Evolutionary conservation across 2,113 vertebrate genomes (phyloP), one percentile per base, ranked within the genome.

Genomic region (Trachemys scripta): DNA sequence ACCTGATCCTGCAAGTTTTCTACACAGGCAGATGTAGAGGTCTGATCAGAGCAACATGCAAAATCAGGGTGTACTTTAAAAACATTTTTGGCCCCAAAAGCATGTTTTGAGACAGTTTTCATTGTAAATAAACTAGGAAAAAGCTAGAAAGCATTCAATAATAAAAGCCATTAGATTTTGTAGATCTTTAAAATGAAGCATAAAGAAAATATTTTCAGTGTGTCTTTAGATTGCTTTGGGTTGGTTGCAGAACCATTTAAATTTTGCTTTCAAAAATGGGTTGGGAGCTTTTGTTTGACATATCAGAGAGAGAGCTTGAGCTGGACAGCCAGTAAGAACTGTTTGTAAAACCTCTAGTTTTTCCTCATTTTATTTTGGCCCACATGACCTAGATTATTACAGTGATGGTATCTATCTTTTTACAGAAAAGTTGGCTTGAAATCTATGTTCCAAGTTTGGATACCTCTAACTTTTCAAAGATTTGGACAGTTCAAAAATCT

Each of bases 1-100:
- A 31, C 75, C 25, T 27, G 59, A 85, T 29, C 8, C 7, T 0
- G 0, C 4, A 51, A 51, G 19, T 42, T 29, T 85, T 12, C 62
- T 27, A 47, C 3, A 42, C 7, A 51, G 24, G 35, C 0, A 56
- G 42, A 29, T 22, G 4, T 42, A 85, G 10, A 38, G 59, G 69
- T 90, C 14, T 82, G 27, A 45, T 51, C 22, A 56, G 47, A 87
- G 87, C 16, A 57, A 45, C 35, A 56, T 1, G 22, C 12, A 76
- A 65, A 49, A 16, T 57, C 47, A 19, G 24, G 13, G 29, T 59
- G 2, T 2, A 84, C 69, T 31, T 38, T 82, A n/a, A 19, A 69
- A 69, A 69, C 51, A 22, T 51, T 31, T 25, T 49, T 9, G 50
- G 51, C 51, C 27, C n/a, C 51, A 5, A 22, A 17, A 72, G 54